A percentile compares a stretch with the other conserved stretches of the same genome.
These are phyloP conservation scores for Bugula neritina DNA, from an alignment of 2,888 invertebrate genomes.

Conservation along the genomic window DNA sequence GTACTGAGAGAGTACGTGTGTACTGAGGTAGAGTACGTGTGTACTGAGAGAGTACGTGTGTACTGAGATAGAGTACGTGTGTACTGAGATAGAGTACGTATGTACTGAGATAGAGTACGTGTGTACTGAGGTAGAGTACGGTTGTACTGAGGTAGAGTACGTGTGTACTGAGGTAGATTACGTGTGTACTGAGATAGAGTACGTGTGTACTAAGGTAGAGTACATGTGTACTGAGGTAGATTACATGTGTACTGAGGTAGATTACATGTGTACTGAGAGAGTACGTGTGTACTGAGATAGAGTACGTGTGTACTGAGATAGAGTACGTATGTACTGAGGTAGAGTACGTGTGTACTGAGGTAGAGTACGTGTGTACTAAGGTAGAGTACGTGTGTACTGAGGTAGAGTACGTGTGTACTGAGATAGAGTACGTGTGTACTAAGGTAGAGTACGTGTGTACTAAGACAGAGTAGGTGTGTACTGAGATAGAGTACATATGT, in stretches of 20 bases:
- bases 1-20: neutral
- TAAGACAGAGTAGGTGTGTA: no score
- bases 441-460: neutral
- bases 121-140: neutral
- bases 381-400: neutral
- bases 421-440: neutral
- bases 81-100: constrained; percentile 27
- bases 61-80: neutral
- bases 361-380: constrained; percentile 30
- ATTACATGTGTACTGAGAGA: neutral
- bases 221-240: neutral
- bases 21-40: neutral
- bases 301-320: neutral
- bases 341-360: neutral
- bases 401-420: neutral
- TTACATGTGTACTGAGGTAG: neutral
- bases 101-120: neutral
- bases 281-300: no score
- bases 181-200: no score
- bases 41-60: neutral
- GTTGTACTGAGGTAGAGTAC: neutral
- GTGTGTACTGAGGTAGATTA: neutral
- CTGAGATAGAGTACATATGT: constrained; percentile 27
- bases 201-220: neutral
- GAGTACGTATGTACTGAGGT: neutral